These are phyloP conservation scores for Brenthis hecate DNA, from an alignment of 2,888 invertebrate genomes.

Conservation along the genomic window DNA sequence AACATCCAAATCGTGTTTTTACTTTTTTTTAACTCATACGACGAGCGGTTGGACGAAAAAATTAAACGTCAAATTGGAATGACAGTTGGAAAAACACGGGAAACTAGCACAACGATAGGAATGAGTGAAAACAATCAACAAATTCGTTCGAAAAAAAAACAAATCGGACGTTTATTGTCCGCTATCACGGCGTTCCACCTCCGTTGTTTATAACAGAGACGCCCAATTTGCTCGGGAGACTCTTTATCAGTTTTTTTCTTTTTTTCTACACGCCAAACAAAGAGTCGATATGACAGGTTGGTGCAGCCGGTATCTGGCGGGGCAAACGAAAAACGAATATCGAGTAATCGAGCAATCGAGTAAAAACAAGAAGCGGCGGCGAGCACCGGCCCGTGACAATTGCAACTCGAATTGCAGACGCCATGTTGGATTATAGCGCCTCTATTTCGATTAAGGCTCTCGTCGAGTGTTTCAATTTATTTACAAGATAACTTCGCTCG, in stretches of 20 bases:
- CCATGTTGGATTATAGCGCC: conserved; percentile 76
- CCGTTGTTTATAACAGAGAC: conserved; percentile 80
- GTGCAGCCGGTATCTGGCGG: conserved; percentile 68
- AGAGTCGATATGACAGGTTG: conserved; percentile 79
- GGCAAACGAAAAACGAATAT: conserved; percentile 73
- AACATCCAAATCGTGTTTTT: too few species aligned
- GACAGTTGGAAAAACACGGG: conserved; percentile 65
- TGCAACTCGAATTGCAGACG: conserved; percentile 70
- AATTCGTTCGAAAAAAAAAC: conserved; percentile 67
- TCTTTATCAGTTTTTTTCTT: conserved; percentile 70
- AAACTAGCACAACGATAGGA: conserved; percentile 65
- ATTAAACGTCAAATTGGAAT: conserved; percentile 57
- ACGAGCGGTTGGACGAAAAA: conserved; percentile 28
- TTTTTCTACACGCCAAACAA: conserved; percentile 72
- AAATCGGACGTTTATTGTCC: conserved; percentile 79
- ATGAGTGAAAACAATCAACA: conserved; percentile 74
- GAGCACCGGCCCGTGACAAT: conserved; percentile 75
- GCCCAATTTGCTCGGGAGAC: conserved; percentile 79
- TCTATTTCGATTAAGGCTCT: conserved; percentile 69
- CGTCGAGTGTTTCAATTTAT: conserved; percentile 51
- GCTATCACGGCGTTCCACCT: conserved; percentile 79
- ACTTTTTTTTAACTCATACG: neutral
- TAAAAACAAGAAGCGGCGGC: conserved; percentile 70
- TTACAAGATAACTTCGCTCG: conserved; percentile 24
- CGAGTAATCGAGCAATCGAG: conserved; percentile 75